Evolutionary conservation across 2,113 vertebrate species (phyloP).

Genomic region (Leucosticte australis): DNA sequence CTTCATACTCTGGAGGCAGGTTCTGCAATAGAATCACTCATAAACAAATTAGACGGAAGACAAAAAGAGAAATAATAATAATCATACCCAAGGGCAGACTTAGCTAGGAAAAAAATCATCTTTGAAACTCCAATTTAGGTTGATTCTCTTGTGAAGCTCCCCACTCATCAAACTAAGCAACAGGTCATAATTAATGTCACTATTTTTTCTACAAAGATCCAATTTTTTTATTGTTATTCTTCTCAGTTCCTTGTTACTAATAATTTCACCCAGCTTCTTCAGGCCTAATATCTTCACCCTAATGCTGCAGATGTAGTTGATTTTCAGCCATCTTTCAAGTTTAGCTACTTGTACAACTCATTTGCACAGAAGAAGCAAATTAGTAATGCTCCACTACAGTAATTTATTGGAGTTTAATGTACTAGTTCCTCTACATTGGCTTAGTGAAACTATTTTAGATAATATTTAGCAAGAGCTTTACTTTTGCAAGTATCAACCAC

Average conservation of each 20-base stretch:
- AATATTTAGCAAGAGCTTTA: constrained; percentile 30
- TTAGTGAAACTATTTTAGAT: background rate
- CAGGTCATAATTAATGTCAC: background rate
- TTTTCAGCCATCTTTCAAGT: constrained; percentile 47
- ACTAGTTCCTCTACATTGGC: background rate
- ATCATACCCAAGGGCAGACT: background rate
- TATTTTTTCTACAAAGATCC: background rate
- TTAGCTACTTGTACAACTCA: background rate
- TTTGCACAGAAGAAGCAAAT: constrained; percentile 51
- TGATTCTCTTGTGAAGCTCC: background rate
- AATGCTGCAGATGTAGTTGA: constrained; percentile 39
- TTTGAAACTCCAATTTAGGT: background rate
- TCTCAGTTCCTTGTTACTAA: background rate
- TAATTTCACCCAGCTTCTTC: background rate
- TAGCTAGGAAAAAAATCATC: background rate
- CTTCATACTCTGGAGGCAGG: background rate
- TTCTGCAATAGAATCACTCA: background rate
- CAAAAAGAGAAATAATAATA: background rate
- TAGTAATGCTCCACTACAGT: constrained; percentile 43
- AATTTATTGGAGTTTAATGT: constrained; percentile 52
- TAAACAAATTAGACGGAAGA: background rate
- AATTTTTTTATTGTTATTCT: background rate
- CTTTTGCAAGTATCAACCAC: constrained; percentile 13
- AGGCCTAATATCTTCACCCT: constrained; percentile 4
- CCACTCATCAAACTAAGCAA: background rate